phyloP scores from a whole-genome alignment of 2,113 vertebrate species.

The Apaloderma vittatum region DNA sequence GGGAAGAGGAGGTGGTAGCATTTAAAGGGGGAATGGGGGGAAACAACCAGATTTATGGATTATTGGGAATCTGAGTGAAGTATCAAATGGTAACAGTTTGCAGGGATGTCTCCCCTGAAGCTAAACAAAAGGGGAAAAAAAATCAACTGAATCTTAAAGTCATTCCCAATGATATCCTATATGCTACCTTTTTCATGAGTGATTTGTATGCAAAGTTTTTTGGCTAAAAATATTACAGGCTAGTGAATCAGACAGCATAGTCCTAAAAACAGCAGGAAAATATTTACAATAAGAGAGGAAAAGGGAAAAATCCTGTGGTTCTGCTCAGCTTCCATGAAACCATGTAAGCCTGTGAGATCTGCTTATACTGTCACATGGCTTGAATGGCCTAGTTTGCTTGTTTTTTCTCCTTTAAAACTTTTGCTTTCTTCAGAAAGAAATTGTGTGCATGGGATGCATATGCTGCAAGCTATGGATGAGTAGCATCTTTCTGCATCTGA shows the following conservation, averaged over 20 bases:
- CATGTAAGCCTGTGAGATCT: not conserved
- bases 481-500: not conserved
- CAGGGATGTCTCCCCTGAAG: slow-evolving; percentile 37
- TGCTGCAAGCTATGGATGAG: not conserved
- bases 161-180: not conserved
- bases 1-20: not conserved
- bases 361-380: not conserved
- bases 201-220: slow-evolving; percentile 64
- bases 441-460: not conserved
- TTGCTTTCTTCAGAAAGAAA: not conserved
- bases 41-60: slow-evolving; percentile 1
- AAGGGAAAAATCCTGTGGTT: slow-evolving; percentile 11
- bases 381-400: not conserved
- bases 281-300: not conserved
- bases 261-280: slow-evolving; percentile 37
- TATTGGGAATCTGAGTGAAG: slow-evolving; percentile 45
- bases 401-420: not conserved
- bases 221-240: slow-evolving; percentile 22
- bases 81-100: slow-evolving; percentile 45
- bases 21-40: not conserved
- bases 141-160: slow-evolving; percentile 28
- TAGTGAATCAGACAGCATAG: slow-evolving; percentile 52
- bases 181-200: slow-evolving; percentile 57
- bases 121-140: slow-evolving; percentile 53
- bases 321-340: slow-evolving; percentile 7